Evolutionary conservation across 2,888 invertebrate genomes (phyloP).

Genomic region (Tortrix viridana): DNA sequence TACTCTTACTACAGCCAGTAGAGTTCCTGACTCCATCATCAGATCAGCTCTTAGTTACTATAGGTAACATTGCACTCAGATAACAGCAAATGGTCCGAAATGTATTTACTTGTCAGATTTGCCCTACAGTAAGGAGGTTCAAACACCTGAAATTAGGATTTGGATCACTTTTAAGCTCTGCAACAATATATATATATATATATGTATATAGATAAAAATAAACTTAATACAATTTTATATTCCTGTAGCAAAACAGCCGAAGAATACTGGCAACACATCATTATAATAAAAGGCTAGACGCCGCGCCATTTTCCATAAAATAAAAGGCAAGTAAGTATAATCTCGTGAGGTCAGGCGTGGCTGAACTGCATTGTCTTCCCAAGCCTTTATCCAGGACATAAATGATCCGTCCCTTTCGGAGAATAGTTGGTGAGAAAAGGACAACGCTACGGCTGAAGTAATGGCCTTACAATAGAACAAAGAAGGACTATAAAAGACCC

Average conservation of each 20-base stretch:
- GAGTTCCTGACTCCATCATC: too few species aligned
- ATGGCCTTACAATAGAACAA: constrained; percentile 52
- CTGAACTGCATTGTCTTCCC: constrained; percentile 67
- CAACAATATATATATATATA: too few species aligned
- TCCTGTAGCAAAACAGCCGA: neutral
- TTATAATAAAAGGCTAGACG: constrained; percentile 21
- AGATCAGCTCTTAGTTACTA: too few species aligned
- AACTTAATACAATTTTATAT: neutral
- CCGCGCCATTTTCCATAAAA: constrained; percentile 65
- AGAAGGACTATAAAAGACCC: constrained; percentile 46
- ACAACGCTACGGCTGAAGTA: constrained; percentile 38
- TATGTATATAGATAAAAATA: neutral
- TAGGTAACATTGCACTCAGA: too few species aligned
- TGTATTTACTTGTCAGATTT: too few species aligned
- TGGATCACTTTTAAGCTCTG: too few species aligned
- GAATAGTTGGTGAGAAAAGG: neutral
- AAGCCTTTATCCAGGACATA: constrained; percentile 35
- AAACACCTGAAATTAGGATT: too few species aligned
- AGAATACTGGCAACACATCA: constrained; percentile 24
- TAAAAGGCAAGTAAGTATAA: constrained; percentile 70
- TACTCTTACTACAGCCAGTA: too few species aligned
- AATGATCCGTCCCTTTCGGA: neutral
- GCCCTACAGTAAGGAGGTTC: too few species aligned
- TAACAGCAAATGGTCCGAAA: too few species aligned
- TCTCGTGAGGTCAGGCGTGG: constrained; percentile 69